phyloP scores from a whole-genome alignment of 2,888 invertebrate genomes.

The Peribatodes rhomboidaria region DNA sequence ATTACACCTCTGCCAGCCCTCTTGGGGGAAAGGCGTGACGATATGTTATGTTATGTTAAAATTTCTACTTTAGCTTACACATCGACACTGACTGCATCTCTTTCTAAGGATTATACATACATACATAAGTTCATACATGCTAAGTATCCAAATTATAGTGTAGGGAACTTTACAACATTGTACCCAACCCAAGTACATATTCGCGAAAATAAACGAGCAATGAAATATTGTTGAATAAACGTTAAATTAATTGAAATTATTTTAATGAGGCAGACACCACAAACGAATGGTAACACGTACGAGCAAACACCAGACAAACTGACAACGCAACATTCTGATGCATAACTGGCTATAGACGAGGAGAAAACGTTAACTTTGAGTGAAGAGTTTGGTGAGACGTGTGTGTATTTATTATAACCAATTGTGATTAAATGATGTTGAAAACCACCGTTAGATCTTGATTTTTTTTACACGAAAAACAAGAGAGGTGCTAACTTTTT shows the following conservation, averaged over 20 bases:
- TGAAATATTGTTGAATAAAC: neutral
- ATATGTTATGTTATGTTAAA: too few species aligned
- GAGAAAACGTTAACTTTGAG: constrained; percentile 8
- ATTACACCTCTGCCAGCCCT: too few species aligned
- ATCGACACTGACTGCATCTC: neutral
- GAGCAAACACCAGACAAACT: constrained; percentile 31
- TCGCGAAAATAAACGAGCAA: too few species aligned
- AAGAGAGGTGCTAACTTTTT: too few species aligned
- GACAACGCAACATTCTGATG: constrained; percentile 31
- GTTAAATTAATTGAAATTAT: constrained; percentile 19
- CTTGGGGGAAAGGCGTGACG: too few species aligned
- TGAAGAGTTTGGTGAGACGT: constrained; percentile 1
- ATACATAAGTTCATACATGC: too few species aligned
- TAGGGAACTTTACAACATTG: too few species aligned
- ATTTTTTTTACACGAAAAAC: too few species aligned
- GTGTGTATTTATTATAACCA: neutral
- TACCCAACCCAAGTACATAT: too few species aligned
- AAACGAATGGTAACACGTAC: constrained; percentile 27
- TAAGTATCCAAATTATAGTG: too few species aligned
- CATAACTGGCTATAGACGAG: constrained; percentile 31
- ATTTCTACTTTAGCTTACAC: neutral
- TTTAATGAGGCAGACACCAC: constrained; percentile 29
- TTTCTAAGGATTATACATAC: too few species aligned
- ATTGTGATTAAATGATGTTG: neutral
- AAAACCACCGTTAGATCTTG: too few species aligned